phyloP scores from a whole-genome alignment of 2,113 vertebrate species.

The Crypturellus undulatus region DNA sequence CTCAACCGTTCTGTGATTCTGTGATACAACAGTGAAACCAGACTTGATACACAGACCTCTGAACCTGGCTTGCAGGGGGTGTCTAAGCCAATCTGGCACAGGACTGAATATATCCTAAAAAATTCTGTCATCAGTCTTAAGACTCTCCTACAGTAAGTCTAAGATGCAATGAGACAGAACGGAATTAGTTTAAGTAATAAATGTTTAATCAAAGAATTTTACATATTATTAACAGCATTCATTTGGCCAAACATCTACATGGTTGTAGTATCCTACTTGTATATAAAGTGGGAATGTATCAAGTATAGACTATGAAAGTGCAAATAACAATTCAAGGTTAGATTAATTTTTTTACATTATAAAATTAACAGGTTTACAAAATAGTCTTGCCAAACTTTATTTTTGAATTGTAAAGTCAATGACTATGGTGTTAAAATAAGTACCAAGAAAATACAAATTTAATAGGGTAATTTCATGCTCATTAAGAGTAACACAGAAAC shows the following conservation, averaged over 20 bases:
- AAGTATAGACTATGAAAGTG: constrained; percentile 99
- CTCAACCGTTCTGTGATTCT: too few species aligned
- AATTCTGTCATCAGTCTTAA: constrained; percentile 7
- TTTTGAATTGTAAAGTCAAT: constrained; percentile 83
- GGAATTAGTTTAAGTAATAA: constrained; percentile 85
- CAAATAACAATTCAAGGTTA: constrained; percentile 99
- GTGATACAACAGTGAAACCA: background rate
- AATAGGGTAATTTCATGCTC: constrained; percentile 83
- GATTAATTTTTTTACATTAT: constrained; percentile 91
- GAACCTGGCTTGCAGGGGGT: background rate
- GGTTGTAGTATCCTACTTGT: constrained; percentile 85
- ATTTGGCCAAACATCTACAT: constrained; percentile 97
- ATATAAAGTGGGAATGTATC: constrained; percentile 99
- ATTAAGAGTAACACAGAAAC: constrained; percentile 80
- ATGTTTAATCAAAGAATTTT: constrained; percentile 89
- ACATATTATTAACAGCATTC: constrained; percentile 89
- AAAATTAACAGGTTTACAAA: constrained; percentile 97
- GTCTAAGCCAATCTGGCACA: background rate
- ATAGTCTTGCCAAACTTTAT: constrained; percentile 88
- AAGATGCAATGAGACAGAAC: constrained; percentile 74
- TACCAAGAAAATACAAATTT: constrained; percentile 88
- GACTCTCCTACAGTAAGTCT: constrained; percentile 16
- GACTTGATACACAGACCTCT: background rate
- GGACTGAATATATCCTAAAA: background rate
- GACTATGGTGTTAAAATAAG: constrained; percentile 83